Percentiles rank a stretch among this genome's conserved stretches.
These are phyloP conservation scores for Gobiocypris rarus DNA, from an alignment of 2,113 vertebrate species.

Conservation along the genomic window DNA sequence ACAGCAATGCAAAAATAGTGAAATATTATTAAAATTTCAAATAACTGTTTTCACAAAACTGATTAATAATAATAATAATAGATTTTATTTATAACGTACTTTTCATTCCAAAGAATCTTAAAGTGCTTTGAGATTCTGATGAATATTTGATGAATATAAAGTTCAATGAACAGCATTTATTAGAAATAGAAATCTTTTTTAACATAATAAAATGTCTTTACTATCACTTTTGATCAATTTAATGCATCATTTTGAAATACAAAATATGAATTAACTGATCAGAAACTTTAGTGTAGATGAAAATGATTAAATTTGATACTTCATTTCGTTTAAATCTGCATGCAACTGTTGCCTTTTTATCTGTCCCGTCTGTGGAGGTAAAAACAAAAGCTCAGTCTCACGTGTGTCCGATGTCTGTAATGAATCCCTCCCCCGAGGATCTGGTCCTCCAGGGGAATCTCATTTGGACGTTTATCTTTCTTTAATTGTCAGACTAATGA, in stretches of 20 bases:
- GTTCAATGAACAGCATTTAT: background rate
- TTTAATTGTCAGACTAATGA: conserved; percentile 36
- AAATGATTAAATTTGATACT: background rate
- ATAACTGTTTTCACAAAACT: background rate
- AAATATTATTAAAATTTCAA: background rate
- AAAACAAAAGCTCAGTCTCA: background rate
- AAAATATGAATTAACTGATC: background rate
- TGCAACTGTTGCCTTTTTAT: background rate
- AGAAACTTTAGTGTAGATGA: background rate
- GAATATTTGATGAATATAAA: background rate
- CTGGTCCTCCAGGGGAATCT: background rate
- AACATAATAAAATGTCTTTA: background rate
- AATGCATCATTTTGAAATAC: background rate
- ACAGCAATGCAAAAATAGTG: background rate
- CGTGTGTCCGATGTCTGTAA: background rate
- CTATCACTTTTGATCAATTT: background rate
- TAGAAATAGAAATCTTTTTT: background rate
- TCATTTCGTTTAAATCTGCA: background rate
- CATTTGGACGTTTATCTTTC: conserved; percentile 1
- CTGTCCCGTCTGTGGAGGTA: background rate
- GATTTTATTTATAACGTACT: too few species aligned
- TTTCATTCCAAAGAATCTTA: too few species aligned
- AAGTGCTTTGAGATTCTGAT: too few species aligned
- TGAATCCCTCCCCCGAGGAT: background rate
- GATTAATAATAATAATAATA: too few species aligned